phyloP scores from a whole-genome alignment of 2,113 vertebrate species.

The Cinclus mexicanus region DNA sequence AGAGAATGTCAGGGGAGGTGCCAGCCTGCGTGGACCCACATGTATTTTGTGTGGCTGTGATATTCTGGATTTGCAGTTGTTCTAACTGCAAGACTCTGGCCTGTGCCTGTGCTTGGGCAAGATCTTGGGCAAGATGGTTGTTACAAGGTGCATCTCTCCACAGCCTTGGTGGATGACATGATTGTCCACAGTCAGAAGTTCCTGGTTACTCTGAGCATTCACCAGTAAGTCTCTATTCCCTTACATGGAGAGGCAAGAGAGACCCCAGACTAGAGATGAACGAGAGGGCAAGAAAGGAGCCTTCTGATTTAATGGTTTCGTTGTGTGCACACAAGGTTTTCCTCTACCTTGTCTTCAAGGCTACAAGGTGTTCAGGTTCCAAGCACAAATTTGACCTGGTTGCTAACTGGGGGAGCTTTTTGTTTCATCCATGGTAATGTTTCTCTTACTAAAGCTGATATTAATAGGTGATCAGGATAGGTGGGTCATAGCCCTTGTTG shows the following conservation, averaged over 20 bases:
- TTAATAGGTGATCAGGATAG: background rate
- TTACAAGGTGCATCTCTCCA: background rate
- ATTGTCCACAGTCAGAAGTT: background rate
- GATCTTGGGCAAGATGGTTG: background rate
- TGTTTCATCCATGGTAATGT: background rate
- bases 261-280: background rate
- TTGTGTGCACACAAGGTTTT: background rate
- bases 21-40: background rate
- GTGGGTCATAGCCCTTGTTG: background rate
- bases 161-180: background rate
- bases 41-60: background rate
- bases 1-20: background rate
- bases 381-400: background rate
- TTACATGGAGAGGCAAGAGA: background rate
- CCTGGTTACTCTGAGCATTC: background rate
- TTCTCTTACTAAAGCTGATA: background rate
- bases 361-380: background rate
- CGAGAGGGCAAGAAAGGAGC: background rate
- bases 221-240: background rate
- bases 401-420: background rate
- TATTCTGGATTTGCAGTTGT: background rate
- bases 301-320: background rate
- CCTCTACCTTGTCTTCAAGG: background rate
- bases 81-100: background rate
- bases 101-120: background rate